phyloP scores from a whole-genome alignment of 2,797 vertebrate genomes.

The Rhynchonycteris naso region DNA sequence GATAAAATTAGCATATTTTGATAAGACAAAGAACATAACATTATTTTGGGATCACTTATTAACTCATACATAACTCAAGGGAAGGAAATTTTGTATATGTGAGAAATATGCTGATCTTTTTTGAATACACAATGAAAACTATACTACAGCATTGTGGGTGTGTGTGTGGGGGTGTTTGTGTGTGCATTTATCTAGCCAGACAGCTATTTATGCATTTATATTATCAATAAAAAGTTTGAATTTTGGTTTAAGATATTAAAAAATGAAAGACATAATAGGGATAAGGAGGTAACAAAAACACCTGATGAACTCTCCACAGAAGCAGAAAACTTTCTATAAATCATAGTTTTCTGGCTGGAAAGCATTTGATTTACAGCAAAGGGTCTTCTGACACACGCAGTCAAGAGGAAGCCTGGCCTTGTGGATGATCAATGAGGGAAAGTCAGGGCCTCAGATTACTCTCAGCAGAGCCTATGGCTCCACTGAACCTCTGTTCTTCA shows the following conservation, averaged over 20 bases:
- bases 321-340: slow-evolving; percentile 53
- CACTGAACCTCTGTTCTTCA: not conserved
- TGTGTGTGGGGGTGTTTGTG: not conserved
- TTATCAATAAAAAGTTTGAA: not conserved
- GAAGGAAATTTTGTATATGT: not conserved
- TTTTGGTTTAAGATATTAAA: slow-evolving; percentile 54
- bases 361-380: not conserved
- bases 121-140: slow-evolving; percentile 46
- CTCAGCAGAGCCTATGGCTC: not conserved
- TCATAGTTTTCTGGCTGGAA: not conserved
- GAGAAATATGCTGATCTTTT: slow-evolving; percentile 24
- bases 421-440: slow-evolving; percentile 21
- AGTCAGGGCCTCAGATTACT: not conserved
- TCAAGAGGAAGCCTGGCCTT: not conserved
- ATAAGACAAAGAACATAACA: slow-evolving; percentile 50
- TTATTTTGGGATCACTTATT: slow-evolving; percentile 62
- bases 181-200: not conserved
- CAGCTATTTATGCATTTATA: not conserved
- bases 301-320: slow-evolving; percentile 56
- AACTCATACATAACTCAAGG: not conserved
- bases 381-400: not conserved
- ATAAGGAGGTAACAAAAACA: slow-evolving; percentile 46
- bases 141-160: not conserved
- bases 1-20: slow-evolving; percentile 70
- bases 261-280: slow-evolving; percentile 23